A percentile compares a stretch with the other conserved stretches of the same genome.
These are phyloP conservation scores for Poeciliopsis turrubarensis DNA, from an alignment of 2,113 vertebrate genomes.

Conservation along the genomic window DNA sequence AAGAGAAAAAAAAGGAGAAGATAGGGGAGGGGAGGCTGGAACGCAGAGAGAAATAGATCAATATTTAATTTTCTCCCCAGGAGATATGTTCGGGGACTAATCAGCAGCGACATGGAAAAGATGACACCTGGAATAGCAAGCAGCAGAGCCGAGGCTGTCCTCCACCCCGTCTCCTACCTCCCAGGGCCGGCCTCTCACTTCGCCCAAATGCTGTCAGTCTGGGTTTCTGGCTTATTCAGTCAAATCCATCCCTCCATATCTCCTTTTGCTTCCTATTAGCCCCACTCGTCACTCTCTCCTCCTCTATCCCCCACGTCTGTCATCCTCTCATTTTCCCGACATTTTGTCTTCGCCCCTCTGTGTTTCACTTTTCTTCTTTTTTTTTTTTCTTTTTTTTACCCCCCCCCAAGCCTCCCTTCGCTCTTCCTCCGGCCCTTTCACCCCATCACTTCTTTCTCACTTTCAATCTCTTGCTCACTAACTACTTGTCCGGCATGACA, in stretches of 20 bases:
- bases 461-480: conserved; percentile 61
- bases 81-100: conserved; percentile 80
- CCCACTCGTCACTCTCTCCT: conserved; percentile 13
- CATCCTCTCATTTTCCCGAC: conserved; percentile 9
- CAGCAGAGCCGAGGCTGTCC: conserved; percentile 49
- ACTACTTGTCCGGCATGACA: conserved; percentile 58
- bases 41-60: conserved; percentile 79
- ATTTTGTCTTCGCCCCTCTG: conserved; percentile 27
- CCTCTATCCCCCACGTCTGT: background rate
- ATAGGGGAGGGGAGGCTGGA: conserved; percentile 33
- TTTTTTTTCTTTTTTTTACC: background rate
- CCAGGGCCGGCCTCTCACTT: conserved; percentile 34
- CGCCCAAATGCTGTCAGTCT: conserved; percentile 20
- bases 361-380: conserved; percentile 6
- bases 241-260: conserved; percentile 47
- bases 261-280: conserved; percentile 37
- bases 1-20: background rate
- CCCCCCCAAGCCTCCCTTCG: background rate
- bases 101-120: conserved; percentile 74
- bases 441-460: conserved; percentile 19
- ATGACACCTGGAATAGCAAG: conserved; percentile 81
- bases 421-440: conserved; percentile 8
- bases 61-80: conserved; percentile 84
- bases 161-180: conserved; percentile 39
- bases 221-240: conserved; percentile 43